phyloP scores from a whole-genome alignment of 2,113 vertebrate genomes.

The Scortum barcoo region DNA sequence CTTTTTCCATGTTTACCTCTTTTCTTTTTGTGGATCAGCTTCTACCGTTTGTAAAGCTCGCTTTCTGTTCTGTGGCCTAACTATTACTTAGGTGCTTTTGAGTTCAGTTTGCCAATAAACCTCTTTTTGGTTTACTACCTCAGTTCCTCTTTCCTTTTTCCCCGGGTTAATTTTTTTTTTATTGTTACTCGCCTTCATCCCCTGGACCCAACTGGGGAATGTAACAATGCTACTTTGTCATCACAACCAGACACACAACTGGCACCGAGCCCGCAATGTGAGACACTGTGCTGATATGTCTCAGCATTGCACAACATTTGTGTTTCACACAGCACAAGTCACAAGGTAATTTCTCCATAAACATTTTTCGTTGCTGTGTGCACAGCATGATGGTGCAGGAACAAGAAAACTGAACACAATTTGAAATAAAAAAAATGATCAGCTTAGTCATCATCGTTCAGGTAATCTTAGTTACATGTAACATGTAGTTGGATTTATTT shows the following conservation, averaged over 20 bases:
- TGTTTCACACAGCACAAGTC: constrained; percentile 24
- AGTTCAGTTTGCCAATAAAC: too few relatives aligned
- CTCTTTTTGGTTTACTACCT: too few relatives aligned
- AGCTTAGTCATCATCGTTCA: background rate
- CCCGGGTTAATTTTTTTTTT: too few relatives aligned
- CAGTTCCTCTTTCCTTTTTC: too few relatives aligned
- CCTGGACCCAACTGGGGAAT: too few relatives aligned
- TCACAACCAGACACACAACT: background rate
- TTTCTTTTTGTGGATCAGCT: too few relatives aligned
- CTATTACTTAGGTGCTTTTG: too few relatives aligned
- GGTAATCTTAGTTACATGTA: background rate
- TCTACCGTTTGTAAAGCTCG: too few relatives aligned
- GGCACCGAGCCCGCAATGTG: background rate
- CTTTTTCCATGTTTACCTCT: too few relatives aligned
- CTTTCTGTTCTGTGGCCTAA: too few relatives aligned
- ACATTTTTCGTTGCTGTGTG: background rate
- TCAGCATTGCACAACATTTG: constrained; percentile 30
- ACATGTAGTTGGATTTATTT: background rate
- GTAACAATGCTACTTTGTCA: background rate
- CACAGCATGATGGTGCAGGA: background rate
- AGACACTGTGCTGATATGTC: background rate
- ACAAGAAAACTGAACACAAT: background rate
- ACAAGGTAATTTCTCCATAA: constrained; percentile 7
- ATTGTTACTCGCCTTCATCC: too few relatives aligned
- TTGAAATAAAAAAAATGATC: background rate